Evolutionary conservation across 2,888 invertebrate species (phyloP).

Genomic region (Eilema griseolum): DNA sequence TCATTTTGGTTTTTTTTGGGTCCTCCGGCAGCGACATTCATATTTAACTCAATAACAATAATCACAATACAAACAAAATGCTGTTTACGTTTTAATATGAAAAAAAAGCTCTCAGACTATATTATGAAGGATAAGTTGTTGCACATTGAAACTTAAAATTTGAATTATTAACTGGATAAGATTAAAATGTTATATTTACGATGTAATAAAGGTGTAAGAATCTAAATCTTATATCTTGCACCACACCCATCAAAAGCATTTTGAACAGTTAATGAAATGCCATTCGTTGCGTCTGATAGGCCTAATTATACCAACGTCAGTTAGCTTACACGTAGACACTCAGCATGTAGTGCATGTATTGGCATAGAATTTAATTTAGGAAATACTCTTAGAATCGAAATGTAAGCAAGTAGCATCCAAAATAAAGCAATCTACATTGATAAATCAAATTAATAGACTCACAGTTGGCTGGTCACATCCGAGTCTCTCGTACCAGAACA

Average conservation of each 20-base stretch:
- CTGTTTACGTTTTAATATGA: too few species aligned
- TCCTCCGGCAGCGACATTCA: too few species aligned
- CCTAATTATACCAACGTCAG: conserved; percentile 60
- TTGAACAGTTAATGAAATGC: conserved; percentile 73
- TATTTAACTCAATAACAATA: too few species aligned
- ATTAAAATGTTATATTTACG: neutral
- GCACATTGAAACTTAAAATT: neutral
- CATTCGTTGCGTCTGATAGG: conserved; percentile 71
- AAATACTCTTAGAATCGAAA: neutral
- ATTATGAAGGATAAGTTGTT: too few species aligned
- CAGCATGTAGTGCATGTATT: conserved; percentile 37
- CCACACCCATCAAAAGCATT: conserved; percentile 58
- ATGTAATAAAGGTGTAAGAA: neutral
- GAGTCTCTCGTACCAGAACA: conserved; percentile 20
- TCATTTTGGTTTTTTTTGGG: too few species aligned
- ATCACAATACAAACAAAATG: too few species aligned
- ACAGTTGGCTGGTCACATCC: conserved; percentile 30
- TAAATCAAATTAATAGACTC: conserved; percentile 46
- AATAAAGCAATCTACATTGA: conserved; percentile 24
- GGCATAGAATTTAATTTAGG: conserved; percentile 19
- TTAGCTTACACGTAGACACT: conserved; percentile 45
- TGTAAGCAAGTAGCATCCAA: neutral
- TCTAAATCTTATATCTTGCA: conserved; percentile 36
- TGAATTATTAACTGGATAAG: neutral
- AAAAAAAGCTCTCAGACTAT: neutral